Evolutionary conservation across 2,113 vertebrate genomes (phyloP).

Genomic region (Apodemus sylvaticus): DNA sequence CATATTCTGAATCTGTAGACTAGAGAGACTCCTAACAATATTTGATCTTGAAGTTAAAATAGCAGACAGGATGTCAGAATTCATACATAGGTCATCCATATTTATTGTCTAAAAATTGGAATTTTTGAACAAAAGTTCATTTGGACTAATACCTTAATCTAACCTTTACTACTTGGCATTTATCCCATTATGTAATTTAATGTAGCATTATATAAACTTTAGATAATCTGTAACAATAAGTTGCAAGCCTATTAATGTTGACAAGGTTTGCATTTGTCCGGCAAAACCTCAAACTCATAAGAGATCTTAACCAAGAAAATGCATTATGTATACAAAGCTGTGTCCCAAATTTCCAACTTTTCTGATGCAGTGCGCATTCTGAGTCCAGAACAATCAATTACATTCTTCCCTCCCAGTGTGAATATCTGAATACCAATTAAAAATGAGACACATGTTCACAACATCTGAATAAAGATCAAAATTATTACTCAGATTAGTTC

Average conservation of each 20-base stretch:
- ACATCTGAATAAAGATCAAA: constrained; percentile 76
- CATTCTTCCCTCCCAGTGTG: constrained; percentile 59
- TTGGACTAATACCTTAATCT: not conserved
- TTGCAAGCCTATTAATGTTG: not conserved
- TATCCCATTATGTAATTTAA: not conserved
- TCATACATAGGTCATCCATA: not conserved
- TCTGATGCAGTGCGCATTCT: constrained; percentile 44
- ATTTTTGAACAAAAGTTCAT: constrained; percentile 2
- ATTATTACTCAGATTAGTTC: constrained; percentile 32
- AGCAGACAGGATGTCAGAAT: not conserved
- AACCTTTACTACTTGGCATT: not conserved
- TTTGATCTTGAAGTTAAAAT: not conserved
- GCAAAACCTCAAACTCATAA: constrained; percentile 33
- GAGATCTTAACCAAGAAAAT: constrained; percentile 52
- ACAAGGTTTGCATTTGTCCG: constrained; percentile 47
- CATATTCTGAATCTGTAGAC: not conserved
- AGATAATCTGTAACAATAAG: not conserved
- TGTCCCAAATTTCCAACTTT: constrained; percentile 67
- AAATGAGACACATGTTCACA: constrained; percentile 15
- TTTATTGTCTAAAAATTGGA: not conserved
- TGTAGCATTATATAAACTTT: not conserved
- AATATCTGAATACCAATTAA: constrained; percentile 75
- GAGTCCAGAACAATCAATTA: constrained; percentile 76
- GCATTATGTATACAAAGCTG: constrained; percentile 30
- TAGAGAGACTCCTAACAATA: not conserved